These are phyloP conservation scores for Spodoptera litura DNA, from an alignment of 1,140 invertebrate species.

Conservation along the genomic window DNA sequence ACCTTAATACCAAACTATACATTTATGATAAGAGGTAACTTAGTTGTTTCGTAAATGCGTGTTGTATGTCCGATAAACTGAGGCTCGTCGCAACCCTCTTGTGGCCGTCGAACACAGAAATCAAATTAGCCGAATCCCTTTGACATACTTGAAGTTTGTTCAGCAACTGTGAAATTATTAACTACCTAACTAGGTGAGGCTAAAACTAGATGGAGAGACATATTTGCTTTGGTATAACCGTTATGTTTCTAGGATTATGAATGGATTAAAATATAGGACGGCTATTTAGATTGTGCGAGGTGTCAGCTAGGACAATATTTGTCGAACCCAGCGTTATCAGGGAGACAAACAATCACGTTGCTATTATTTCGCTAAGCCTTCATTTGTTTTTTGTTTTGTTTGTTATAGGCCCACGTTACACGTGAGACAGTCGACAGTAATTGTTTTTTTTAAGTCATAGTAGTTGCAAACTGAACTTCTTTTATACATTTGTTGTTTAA, in stretches of 20 bases:
- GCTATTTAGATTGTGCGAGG: constrained; percentile 9
- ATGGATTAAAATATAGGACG: constrained; percentile 26
- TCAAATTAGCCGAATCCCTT: constrained; percentile 73
- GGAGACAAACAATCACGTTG: constrained; percentile 12
- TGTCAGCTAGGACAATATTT: constrained; percentile 12
- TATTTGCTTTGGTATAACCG: constrained; percentile 34
- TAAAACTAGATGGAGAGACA: constrained; percentile 16
- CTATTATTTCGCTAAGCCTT: constrained; percentile 22
- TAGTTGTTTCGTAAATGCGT: constrained; percentile 55
- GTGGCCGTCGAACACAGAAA: constrained; percentile 66
- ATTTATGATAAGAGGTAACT: constrained; percentile 17
- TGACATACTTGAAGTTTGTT: constrained; percentile 64
- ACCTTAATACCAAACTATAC: background rate
- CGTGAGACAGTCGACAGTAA: background rate
- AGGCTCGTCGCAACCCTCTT: constrained; percentile 54
- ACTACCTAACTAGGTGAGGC: constrained; percentile 46
- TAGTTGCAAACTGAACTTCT: background rate
- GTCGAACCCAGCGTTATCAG: constrained; percentile 2
- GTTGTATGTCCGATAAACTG: constrained; percentile 51
- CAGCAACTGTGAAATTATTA: constrained; percentile 59
- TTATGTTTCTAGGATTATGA: constrained; percentile 32
- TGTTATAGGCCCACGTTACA: constrained; percentile 3
- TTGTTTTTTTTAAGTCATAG: background rate
- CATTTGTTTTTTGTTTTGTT: constrained; percentile 24
- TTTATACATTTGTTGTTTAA: background rate